Evolutionary conservation across 2,797 vertebrate genomes (phyloP).

Genomic region (Rhinichthys osculus): DNA sequence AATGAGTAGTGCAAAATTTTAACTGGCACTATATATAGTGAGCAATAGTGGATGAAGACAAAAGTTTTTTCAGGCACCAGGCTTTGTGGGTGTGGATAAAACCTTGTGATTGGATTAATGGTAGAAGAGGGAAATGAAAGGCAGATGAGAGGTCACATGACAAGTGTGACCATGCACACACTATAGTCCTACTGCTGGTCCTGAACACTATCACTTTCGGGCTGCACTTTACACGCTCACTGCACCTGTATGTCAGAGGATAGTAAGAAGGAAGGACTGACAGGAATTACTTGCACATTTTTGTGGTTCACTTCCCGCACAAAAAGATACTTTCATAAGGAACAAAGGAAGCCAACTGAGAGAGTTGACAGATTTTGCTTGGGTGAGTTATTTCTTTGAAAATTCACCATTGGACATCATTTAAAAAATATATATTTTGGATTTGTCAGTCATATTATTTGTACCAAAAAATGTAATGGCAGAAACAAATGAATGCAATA

Average conservation of each 20-base stretch:
- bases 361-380: conserved; percentile 1
- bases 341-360: background rate
- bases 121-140: conserved; percentile 45
- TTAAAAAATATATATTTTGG: background rate
- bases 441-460: background rate
- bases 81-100: background rate
- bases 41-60: background rate
- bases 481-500: background rate
- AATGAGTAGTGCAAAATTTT: background rate
- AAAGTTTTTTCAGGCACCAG: background rate
- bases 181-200: conserved; percentile 6
- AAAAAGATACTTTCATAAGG: background rate
- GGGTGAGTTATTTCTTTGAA: conserved; percentile 30
- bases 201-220: background rate
- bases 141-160: conserved; percentile 61
- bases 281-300: background rate
- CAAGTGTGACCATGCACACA: conserved; percentile 4
- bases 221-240: background rate
- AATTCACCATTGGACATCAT: background rate
- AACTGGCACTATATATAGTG: background rate
- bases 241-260: background rate
- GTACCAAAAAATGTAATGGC: background rate
- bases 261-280: background rate
- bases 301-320: background rate
- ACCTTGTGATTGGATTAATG: conserved; percentile 52